Conservation (phyloP, 2,797 vertebrate genomes). For the Sebastes oblongus region DNA sequence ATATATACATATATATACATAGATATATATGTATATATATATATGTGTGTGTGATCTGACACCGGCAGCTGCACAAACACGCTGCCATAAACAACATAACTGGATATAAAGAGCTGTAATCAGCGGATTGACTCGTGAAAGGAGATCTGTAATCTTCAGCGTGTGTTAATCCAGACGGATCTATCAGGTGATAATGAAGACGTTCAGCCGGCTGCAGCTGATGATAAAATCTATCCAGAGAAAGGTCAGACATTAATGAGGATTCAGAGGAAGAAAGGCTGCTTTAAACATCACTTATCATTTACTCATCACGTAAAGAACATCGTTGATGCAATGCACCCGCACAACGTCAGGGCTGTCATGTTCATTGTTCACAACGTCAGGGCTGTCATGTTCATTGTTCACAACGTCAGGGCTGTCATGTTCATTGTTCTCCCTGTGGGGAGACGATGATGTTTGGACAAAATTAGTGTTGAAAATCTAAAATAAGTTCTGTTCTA, state of each 20-base stretch:
- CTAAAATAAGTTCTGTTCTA: too few species aligned
- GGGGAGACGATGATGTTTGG: too few species aligned
- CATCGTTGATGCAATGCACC: not conserved
- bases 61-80: constrained; percentile 3
- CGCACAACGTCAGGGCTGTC: not conserved
- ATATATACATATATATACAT: not conserved
- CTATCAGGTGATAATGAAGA: not conserved
- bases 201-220: not conserved
- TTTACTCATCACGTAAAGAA: not conserved
- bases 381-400: too few species aligned
- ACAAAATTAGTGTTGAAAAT: too few species aligned
- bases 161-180: not conserved
- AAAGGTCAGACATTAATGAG: not conserved
- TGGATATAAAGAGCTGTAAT: not conserved
- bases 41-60: not conserved
- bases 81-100: not conserved
- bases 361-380: not conserved
- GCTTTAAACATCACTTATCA: not conserved
- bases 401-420: too few species aligned
- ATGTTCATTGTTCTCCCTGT: too few species aligned
- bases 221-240: not conserved
- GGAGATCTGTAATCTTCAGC: not conserved
- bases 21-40: too few species aligned
- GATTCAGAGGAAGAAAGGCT: not conserved
- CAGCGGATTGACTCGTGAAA: not conserved